A percentile compares a stretch with the other conserved stretches of the same genome.
Evolutionary conservation across 2,888 invertebrate genomes (phyloP).

Genomic region (Cephonodes hylas): DNA sequence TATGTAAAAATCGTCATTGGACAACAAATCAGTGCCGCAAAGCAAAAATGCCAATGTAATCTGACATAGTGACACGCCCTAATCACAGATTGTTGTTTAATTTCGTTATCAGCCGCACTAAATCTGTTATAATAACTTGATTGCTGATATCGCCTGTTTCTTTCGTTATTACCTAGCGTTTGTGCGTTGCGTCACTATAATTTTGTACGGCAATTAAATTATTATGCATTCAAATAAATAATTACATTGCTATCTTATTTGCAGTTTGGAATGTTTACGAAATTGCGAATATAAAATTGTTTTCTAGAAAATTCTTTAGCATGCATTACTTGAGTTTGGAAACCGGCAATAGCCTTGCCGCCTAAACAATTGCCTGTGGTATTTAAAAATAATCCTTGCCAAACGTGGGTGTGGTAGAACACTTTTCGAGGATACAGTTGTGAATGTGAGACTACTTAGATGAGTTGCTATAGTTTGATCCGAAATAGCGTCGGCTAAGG

Average conservation of each 20-base stretch:
- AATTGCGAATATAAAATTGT: neutral
- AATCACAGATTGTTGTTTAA: conserved; percentile 28
- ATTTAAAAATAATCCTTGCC: too few species aligned
- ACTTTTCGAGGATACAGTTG: too few species aligned
- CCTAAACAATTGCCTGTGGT: too few species aligned
- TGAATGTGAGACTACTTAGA: too few species aligned
- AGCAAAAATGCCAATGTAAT: neutral
- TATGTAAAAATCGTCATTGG: neutral
- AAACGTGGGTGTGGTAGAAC: too few species aligned
- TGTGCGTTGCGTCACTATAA: conserved; percentile 14
- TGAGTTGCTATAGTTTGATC: too few species aligned
- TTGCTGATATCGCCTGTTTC: conserved; percentile 33
- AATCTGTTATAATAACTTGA: conserved; percentile 38
- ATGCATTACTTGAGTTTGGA: too few species aligned
- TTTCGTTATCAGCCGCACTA: conserved; percentile 27
- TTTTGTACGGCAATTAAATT: conserved; percentile 17
- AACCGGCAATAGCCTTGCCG: too few species aligned
- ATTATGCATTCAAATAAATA: conserved; percentile 18
- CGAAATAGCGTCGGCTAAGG: too few species aligned
- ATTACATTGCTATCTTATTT: neutral
- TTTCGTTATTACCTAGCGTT: conserved; percentile 18
- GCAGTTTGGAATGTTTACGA: neutral
- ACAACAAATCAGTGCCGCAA: neutral
- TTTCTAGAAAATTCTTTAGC: neutral
- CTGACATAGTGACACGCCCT: conserved; percentile 26